Percentiles rank a stretch among this genome's conserved stretches.
These are phyloP conservation scores for Stigmatopora nigra DNA, from an alignment of 2,113 vertebrate species.

Conservation along the genomic window DNA sequence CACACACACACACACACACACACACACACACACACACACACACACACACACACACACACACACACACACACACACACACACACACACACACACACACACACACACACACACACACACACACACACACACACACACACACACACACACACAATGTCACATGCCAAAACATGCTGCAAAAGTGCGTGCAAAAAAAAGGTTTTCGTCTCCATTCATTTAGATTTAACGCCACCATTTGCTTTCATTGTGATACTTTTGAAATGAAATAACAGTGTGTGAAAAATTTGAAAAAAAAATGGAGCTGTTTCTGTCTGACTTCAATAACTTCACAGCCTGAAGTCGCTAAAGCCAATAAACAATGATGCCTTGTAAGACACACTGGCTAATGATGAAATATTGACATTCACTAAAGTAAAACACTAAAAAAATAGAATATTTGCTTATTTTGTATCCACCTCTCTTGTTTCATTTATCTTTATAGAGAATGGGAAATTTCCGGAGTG, in stretches of 20 bases:
- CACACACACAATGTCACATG: too few species aligned
- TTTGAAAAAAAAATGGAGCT: constrained; percentile 13
- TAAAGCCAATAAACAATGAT: constrained; percentile 32
- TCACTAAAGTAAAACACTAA: background rate
- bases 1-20: too few species aligned
- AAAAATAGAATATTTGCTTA: background rate
- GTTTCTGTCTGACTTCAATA: constrained; percentile 46
- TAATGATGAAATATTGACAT: constrained; percentile 27
- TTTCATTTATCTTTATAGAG: background rate
- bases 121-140: too few species aligned
- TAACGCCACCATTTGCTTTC: constrained; percentile 27
- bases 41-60: too few species aligned
- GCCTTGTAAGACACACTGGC: constrained; percentile 19
- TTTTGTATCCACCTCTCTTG: background rate
- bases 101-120: too few species aligned
- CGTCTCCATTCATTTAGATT: background rate
- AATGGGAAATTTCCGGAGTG: constrained; percentile 8
- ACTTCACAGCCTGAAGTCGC: constrained; percentile 38
- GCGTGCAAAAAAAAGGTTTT: background rate
- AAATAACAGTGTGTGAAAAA: constrained; percentile 27
- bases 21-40: too few species aligned
- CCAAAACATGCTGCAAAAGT: background rate
- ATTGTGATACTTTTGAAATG: constrained; percentile 36
- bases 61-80: too few species aligned
- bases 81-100: too few species aligned